These are phyloP conservation scores for Cryptocheilus praepositus DNA, from an alignment of 2,888 invertebrate species.

Conservation along the genomic window DNA sequence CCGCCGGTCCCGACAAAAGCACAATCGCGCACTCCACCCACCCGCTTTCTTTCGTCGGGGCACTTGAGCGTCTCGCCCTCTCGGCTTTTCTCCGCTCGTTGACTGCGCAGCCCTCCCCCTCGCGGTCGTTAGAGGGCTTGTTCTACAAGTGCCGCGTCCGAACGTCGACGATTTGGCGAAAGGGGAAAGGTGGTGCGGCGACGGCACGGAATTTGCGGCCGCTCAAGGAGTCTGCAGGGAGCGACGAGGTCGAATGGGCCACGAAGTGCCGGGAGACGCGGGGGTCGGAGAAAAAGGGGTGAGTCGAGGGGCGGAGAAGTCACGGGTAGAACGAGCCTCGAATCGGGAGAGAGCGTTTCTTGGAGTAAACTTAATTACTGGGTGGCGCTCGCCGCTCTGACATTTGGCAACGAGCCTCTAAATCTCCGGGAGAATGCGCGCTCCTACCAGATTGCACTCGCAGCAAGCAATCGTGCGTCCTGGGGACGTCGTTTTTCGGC, in stretches of 20 bases:
- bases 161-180: conserved; percentile 26
- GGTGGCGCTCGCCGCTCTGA: conserved; percentile 57
- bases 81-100: background rate
- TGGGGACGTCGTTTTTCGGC: conserved; percentile 7
- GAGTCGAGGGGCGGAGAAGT: background rate
- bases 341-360: conserved; percentile 41
- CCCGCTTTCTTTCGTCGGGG: background rate
- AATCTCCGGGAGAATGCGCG: conserved; percentile 55
- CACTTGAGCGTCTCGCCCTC: background rate
- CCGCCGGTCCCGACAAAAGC: no score
- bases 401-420: conserved; percentile 65
- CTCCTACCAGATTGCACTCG: conserved; percentile 56
- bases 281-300: conserved; percentile 16
- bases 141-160: conserved; percentile 41
- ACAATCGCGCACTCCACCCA: background rate
- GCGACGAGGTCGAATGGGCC: conserved; percentile 2
- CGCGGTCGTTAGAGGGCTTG: conserved; percentile 41
- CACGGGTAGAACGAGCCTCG: background rate
- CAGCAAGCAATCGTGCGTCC: conserved; percentile 55
- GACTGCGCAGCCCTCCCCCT: no score
- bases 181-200: conserved; percentile 21
- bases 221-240: conserved; percentile 10
- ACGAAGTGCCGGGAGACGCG: conserved; percentile 3
- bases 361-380: conserved; percentile 65
- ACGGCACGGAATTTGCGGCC: conserved; percentile 1